These are phyloP conservation scores for Larimichthys crocea DNA, from an alignment of 2,113 vertebrate species.

Conservation along the genomic window DNA sequence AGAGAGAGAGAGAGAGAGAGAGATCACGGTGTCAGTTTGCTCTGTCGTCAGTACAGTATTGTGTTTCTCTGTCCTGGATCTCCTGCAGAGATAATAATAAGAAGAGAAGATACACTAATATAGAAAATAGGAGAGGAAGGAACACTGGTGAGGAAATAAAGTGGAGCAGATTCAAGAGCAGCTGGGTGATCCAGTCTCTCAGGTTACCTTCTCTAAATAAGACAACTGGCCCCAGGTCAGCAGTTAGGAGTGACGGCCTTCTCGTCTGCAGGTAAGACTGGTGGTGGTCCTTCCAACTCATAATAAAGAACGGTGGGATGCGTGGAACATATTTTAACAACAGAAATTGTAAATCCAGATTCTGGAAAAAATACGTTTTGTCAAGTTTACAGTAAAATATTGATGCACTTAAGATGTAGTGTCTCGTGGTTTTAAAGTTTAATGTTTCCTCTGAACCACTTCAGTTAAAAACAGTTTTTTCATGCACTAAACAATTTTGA, in stretches of 20 bases:
- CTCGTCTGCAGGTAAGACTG: background rate
- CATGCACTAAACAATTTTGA: no score
- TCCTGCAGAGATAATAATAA: slow-evolving; percentile 1
- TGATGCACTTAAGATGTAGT: no score
- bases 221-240: background rate
- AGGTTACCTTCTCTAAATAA: background rate
- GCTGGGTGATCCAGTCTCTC: background rate
- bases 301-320: background rate
- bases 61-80: slow-evolving; percentile 47
- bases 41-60: slow-evolving; percentile 36
- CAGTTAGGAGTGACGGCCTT: background rate
- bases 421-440: no score
- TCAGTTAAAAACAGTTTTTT: no score
- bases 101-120: background rate
- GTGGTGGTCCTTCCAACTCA: background rate
- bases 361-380: no score
- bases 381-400: no score
- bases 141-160: background rate
- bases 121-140: background rate
- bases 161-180: background rate
- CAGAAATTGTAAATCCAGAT: background rate
- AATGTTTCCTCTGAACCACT: no score
- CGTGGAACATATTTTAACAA: background rate
- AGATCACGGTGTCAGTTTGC: slow-evolving; percentile 49
- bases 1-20: background rate